Evolutionary conservation across 2,797 vertebrate genomes (phyloP).

Genomic region (Odontamblyopus lacepedii): DNA sequence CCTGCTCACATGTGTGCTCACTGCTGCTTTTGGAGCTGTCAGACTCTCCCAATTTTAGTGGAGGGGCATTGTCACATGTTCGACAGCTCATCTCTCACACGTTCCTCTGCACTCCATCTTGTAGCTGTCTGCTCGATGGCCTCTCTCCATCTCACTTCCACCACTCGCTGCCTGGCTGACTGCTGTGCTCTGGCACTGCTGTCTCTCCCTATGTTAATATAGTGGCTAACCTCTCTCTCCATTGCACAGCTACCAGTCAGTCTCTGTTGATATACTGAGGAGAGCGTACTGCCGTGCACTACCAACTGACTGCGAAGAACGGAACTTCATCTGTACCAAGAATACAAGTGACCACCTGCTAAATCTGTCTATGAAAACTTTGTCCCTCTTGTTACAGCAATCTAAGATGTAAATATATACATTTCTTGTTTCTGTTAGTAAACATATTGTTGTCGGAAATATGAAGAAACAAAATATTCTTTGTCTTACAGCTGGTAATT

Average conservation of each 20-base stretch:
- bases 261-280: conserved; percentile 71
- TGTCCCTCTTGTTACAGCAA: neutral
- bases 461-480: conserved; percentile 38
- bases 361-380: conserved; percentile 3
- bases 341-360: conserved; percentile 18
- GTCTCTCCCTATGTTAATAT: conserved; percentile 78
- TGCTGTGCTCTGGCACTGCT: conserved; percentile 61
- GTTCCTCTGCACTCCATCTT: conserved; percentile 74
- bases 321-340: conserved; percentile 48
- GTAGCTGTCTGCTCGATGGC: conserved; percentile 75
- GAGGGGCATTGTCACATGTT: conserved; percentile 65
- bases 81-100: conserved; percentile 77
- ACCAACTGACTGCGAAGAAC: conserved; percentile 63
- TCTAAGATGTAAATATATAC: neutral
- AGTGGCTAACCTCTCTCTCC: conserved; percentile 73
- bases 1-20: conserved; percentile 78
- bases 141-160: conserved; percentile 65
- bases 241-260: conserved; percentile 64
- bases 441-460: conserved; percentile 30
- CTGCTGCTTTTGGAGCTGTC: conserved; percentile 72
- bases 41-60: conserved; percentile 36
- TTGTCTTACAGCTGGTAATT: conserved; percentile 58
- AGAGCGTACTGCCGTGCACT: conserved; percentile 59
- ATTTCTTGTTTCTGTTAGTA: conserved; percentile 32
- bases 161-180: conserved; percentile 65